Conservation (phyloP, 2,797 vertebrate species). For the Margarornis squamiger region DNA sequence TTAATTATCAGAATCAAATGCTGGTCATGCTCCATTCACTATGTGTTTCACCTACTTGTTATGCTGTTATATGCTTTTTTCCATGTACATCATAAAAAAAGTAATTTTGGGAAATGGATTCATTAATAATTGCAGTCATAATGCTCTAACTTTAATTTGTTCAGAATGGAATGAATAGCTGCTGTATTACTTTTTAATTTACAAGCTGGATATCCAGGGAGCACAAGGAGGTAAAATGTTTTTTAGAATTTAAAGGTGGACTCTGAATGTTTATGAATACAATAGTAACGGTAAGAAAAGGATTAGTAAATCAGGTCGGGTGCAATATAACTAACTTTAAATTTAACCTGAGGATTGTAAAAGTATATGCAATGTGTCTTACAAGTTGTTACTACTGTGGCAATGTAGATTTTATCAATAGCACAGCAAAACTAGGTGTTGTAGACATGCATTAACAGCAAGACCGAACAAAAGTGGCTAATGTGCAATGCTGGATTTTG, state of each 20-base stretch:
- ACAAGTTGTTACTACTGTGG: background rate
- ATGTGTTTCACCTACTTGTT: constrained; percentile 28
- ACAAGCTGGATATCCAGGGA: background rate
- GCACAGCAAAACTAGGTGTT: background rate
- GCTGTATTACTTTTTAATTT: constrained; percentile 42
- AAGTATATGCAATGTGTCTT: background rate
- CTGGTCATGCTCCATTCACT: background rate
- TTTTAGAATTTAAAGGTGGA: background rate
- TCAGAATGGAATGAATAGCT: constrained; percentile 3
- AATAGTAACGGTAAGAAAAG: background rate
- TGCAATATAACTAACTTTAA: background rate
- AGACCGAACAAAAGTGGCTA: background rate
- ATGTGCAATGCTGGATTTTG: fast-evolving
- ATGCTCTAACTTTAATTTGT: constrained; percentile 44
- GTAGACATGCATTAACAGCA: background rate
- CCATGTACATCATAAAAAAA: background rate
- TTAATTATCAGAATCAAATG: constrained; percentile 48
- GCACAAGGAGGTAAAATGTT: background rate
- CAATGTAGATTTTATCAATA: background rate
- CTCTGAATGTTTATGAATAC: background rate
- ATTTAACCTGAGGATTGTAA: background rate
- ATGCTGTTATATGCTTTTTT: background rate
- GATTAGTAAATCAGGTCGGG: background rate
- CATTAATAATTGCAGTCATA: constrained; percentile 10
- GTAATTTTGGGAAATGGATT: constrained; percentile 34